Percentiles rank a stretch among this genome's conserved stretches.
phyloP scores from a whole-genome alignment of 2,797 vertebrate genomes.

The Falco biarmicus region DNA sequence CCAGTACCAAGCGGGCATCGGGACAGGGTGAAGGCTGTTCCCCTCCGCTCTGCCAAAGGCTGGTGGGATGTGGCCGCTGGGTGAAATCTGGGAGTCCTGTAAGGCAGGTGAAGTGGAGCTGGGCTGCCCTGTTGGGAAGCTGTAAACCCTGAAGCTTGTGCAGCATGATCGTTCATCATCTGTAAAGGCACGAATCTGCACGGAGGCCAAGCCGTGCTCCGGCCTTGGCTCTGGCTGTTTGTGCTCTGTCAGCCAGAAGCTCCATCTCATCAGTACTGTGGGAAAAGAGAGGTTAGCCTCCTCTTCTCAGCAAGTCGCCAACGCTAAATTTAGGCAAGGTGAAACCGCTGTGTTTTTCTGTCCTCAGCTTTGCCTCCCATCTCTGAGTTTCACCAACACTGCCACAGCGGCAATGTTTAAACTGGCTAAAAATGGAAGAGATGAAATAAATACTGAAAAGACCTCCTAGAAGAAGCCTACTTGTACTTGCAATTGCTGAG shows the following conservation, averaged over 20 bases:
- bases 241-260: background rate
- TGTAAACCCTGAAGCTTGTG: background rate
- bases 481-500: background rate
- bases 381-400: background rate
- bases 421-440: background rate
- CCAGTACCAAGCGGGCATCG: background rate
- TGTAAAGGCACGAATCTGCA: background rate
- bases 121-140: background rate
- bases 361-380: background rate
- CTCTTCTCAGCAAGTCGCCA: background rate
- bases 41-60: background rate
- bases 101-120: background rate
- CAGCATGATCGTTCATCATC: rapidly evolving
- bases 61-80: background rate
- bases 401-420: background rate
- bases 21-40: background rate
- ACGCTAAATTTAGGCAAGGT: background rate
- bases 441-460: background rate
- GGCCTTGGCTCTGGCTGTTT: background rate
- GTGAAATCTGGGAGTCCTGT: background rate
- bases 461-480: background rate
- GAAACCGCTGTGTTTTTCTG: background rate
- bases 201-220: background rate
- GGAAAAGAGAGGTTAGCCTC: background rate
- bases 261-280: background rate